Evolutionary conservation across 2,113 vertebrate genomes (phyloP), one percentile per base, ranked within the genome.

Genomic region (Syngnathoides biaculeatus): DNA sequence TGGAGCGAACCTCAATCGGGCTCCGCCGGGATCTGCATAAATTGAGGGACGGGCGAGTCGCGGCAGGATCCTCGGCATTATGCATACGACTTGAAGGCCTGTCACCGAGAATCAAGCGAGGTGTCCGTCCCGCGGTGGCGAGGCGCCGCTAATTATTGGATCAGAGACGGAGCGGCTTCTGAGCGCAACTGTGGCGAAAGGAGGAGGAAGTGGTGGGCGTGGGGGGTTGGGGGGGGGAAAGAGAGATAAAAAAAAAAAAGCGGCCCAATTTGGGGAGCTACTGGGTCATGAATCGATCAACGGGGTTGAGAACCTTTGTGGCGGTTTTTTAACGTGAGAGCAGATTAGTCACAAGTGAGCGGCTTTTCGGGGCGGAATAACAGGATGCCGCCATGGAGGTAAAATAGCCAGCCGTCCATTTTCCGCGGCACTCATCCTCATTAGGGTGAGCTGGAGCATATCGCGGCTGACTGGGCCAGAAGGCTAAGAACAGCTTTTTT

Each of bases 31-130:
- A 91, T 92, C 89, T 92, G 88, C 91, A 92, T 93, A 91, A 90
- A 92, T 90, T 92, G 89, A 88, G 74, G 86, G 89, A 86, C 89
- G 72, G 88, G 84, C 84, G 89, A 88, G 80, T 84, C 85, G 88
- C 82, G 83, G 86, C 88, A 88, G 81, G 89, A 90, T 91, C 88
- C 87, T 78, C 69, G 83, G 88, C 86, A 91, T 92, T 92, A 92
- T 92, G 90, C 86, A 92, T 92, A 91, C 90, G 89, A 91, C 86
- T 90, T 91, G 87, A 92, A 90, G 87, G 55, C 90, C 85, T 91
- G 89, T 90, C 90, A 92, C 85, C 83, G 84, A 85, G 84, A 89
- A 92, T 92, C 91, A 91, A 89, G 66, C 67, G 80, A 86, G 86
- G 86, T 86, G 84, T 89, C 89, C 87, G 84, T 92, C 89, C 85